Base-by-base conservation (phyloP, 2,113 vertebrate species). In the Syrmaticus mikado region DNA sequence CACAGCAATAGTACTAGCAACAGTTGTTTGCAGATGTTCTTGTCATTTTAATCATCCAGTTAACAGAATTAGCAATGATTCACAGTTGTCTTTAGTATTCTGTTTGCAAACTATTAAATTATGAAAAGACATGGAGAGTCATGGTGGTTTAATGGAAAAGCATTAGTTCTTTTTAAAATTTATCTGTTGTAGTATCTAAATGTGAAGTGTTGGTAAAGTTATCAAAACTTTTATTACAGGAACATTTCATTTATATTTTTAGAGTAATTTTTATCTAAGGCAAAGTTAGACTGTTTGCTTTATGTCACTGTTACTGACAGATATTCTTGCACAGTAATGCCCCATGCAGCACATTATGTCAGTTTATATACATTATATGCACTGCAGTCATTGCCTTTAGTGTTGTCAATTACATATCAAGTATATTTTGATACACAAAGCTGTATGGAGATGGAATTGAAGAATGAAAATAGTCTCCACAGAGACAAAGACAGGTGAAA, bases 21-120 rank as follows among this genome's bases (percentile, higher is more conserved):
- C 89, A 94, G 89, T 87, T 92, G 89, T 95, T 96, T 97, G 88
- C 91, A 95, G 93, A 96, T 94, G 94, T 91, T 96, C 91, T 79
- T 94, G 79, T 62, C 74, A 93, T 94, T 96, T 96, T 93, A 96
- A 96, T 96, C 92, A 95, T 92, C 62, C 89, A 89, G 68, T 95
- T 97, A 96, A 94, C 68, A 90, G 75, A 90, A 96, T 91, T 96
- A 96, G 75, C 78, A 90, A 81, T 88, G 89, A 96, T 93, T 65
- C 83, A 72, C 55, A 19, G 28, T 81, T 81, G 77, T 82, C 72
- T 92, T 88, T 72, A 90, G 67, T 53, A 95, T 90, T 96, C 89
- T 87, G 20, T 62, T 93, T 2, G 1, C 53, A 86, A 67, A 85
- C 43, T 58, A n/a, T 43, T 77, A 64, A 17, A 62, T 9, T 80